Evolutionary conservation across 2,797 vertebrate species (phyloP).

Genomic region (Chelon labrosus): DNA sequence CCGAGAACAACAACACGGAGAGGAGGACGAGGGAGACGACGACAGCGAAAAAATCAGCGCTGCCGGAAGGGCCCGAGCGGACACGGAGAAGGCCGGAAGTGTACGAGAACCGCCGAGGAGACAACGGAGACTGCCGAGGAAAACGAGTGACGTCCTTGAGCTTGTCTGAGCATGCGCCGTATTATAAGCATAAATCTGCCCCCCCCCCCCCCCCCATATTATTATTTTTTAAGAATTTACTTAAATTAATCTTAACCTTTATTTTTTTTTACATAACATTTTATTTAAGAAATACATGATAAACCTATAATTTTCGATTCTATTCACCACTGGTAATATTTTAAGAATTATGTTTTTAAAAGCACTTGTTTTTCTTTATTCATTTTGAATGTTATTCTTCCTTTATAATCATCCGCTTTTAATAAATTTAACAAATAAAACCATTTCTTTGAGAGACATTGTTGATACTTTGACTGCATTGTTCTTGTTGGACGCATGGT

Average conservation of each 20-base stretch:
- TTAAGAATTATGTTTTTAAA: too few relatives aligned
- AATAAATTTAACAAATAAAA: too few relatives aligned
- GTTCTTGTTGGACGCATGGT: slow-evolving; percentile 40
- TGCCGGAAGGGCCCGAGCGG: slow-evolving; percentile 67
- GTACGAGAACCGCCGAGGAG: slow-evolving; percentile 58
- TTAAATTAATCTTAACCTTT: too few relatives aligned
- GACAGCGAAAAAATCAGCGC: slow-evolving; percentile 79
- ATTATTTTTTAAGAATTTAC: too few relatives aligned
- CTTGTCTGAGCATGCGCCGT: slow-evolving; percentile 24
- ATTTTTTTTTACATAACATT: too few relatives aligned
- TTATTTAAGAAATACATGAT: too few relatives aligned
- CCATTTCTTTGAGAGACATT: not conserved
- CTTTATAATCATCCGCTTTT: too few relatives aligned
- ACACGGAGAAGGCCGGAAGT: slow-evolving; percentile 63
- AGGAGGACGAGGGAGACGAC: slow-evolving; percentile 83
- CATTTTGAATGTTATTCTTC: too few relatives aligned
- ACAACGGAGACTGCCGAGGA: slow-evolving; percentile 66
- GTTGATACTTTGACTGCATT: not conserved
- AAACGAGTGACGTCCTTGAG: not conserved
- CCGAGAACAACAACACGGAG: slow-evolving; percentile 91
- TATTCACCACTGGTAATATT: too few relatives aligned
- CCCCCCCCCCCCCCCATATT: not conserved
- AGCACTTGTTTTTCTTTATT: too few relatives aligned
- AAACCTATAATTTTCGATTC: too few relatives aligned
- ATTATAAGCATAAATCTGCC: not conserved